Evolutionary conservation across 2,113 vertebrate species (phyloP), one percentile per base, ranked within the genome.

Genomic region (Corydoras sp.): DNA sequence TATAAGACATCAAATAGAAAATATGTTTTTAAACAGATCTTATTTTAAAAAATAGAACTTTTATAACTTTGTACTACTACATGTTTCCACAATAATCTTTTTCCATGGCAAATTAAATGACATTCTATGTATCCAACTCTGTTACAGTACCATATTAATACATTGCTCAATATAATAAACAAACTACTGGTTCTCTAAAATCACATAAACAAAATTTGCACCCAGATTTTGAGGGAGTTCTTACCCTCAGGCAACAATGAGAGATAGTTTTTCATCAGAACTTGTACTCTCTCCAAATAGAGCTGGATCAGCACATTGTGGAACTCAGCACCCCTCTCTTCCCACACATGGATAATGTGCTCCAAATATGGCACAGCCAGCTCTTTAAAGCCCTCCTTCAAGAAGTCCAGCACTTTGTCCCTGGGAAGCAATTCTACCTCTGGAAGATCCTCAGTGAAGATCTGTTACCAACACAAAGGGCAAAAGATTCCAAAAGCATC

Each of bases 401-500:
- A 86, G 87, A 99, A 98, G 82, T 80, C 82, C 31, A 99, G 89
- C 73, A 98, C 93, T 72, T 87, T 91, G 76, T 94, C 88, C 68
- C 97, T 85, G 18, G 97, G 97, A 43, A 98, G 80, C 11, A 88
- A 86, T 86, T 99, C 97, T 73, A 99, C 96, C 83, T 99, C 97
- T 0, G 92, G 90, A 24, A 98, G 92, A 81, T 99, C 97, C 87
- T 99, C 97, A 0, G 96, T 99, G 81, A 99, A 99, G 83, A 99
- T 97, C 97, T 99, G 86, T 74, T 14, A 15, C 18, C 59, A 65
- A 79, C 11, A 65, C 3, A 69, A 3, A 58, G 54, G 14, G 0
- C 12, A 54, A 35, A 59, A 43, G 7, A 43, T 5, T 53, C 51
- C 51, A 53, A 53, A 14, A 10, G 10, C 13, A 53, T 53, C 11